These are phyloP conservation scores for Pterostichus niger DNA, from an alignment of 2,888 invertebrate genomes.

Conservation along the genomic window DNA sequence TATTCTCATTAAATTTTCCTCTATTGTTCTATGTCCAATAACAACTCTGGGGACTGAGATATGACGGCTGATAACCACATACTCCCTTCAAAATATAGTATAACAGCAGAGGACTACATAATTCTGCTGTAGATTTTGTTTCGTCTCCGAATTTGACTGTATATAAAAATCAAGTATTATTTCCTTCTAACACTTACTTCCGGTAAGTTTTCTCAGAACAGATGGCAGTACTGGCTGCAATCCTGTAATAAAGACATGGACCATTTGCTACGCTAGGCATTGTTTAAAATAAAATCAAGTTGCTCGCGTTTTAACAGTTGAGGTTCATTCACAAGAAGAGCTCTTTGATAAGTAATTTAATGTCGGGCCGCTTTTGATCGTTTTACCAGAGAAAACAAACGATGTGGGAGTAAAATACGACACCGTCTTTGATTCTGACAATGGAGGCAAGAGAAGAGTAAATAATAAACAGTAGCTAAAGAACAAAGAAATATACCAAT, in stretches of 20 bases:
- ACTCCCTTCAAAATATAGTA: too few relatives aligned
- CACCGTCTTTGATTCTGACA: slow-evolving; percentile 52
- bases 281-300: slow-evolving; percentile 55
- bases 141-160: too few relatives aligned
- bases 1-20: too few relatives aligned
- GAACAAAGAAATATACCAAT: slow-evolving; percentile 22
- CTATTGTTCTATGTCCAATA: too few relatives aligned
- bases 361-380: slow-evolving; percentile 22
- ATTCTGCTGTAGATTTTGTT: too few relatives aligned
- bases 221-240: neutral
- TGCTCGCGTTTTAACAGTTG: neutral
- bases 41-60: too few relatives aligned
- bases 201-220: slow-evolving; percentile 5
- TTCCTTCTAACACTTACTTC: neutral
- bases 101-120: too few relatives aligned
- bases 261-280: slow-evolving; percentile 24
- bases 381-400: slow-evolving; percentile 44
- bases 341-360: slow-evolving; percentile 55
- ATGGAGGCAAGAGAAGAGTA: neutral
- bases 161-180: too few relatives aligned
- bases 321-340: slow-evolving; percentile 43
- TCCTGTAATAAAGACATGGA: neutral
- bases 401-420: slow-evolving; percentile 44
- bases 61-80: too few relatives aligned
- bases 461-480: neutral